These are phyloP conservation scores for Drosophila merina DNA, from an alignment of 2,888 invertebrate genomes.

Conservation along the genomic window DNA sequence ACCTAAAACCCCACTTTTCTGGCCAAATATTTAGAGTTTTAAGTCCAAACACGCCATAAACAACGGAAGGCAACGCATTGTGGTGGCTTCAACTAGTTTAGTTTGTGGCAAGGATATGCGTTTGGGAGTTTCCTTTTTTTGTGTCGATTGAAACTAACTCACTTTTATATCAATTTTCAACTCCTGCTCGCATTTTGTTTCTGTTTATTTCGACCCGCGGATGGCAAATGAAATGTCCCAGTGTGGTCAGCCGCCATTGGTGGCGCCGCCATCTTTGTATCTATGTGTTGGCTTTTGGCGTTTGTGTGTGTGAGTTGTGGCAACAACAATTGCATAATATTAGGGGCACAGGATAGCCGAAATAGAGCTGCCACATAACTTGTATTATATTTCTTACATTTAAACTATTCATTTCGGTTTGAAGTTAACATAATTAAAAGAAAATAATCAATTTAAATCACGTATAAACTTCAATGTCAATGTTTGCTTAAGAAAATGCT, in stretches of 20 bases:
- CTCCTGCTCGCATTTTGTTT: slow-evolving; percentile 26
- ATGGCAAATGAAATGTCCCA: slow-evolving; percentile 45
- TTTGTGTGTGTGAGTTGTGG: slow-evolving; percentile 20
- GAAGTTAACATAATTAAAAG: too few species aligned
- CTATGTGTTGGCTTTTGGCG: slow-evolving; percentile 11
- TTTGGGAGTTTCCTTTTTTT: slow-evolving; percentile 21
- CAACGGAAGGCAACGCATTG: slow-evolving; percentile 11
- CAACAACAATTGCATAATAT: slow-evolving; percentile 65
- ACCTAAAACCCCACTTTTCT: background rate
- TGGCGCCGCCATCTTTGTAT: slow-evolving; percentile 15
- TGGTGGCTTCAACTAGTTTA: slow-evolving; percentile 9
- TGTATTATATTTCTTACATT: background rate
- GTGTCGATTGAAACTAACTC: slow-evolving; percentile 11
- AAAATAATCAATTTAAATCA: too few species aligned
- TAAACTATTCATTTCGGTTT: background rate
- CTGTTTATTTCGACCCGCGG: slow-evolving; percentile 35
- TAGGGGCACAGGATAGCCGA: slow-evolving; percentile 11
- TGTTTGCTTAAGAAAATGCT: too few species aligned
- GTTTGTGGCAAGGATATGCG: slow-evolving; percentile 27
- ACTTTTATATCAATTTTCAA: slow-evolving; percentile 19
- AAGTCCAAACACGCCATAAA: slow-evolving; percentile 27
- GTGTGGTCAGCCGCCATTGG: slow-evolving; percentile 36
- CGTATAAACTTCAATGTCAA: too few species aligned
- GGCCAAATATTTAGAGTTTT: background rate
- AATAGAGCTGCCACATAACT: background rate